Evolutionary conservation across 2,797 vertebrate species (phyloP).

Genomic region (Odontamblyopus rebecca): DNA sequence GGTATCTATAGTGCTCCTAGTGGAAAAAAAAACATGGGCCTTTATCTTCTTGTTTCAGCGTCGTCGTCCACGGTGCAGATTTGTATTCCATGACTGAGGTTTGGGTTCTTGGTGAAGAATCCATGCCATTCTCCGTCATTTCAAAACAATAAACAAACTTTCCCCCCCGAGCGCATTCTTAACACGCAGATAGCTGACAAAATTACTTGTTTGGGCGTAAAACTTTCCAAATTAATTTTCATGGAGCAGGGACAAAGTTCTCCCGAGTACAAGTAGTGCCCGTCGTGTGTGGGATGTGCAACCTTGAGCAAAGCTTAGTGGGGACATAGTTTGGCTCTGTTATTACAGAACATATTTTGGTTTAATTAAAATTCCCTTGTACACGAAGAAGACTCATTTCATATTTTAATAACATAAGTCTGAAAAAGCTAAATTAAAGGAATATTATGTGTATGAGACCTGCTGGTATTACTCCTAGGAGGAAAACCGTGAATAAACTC

Average conservation of each 20-base stretch:
- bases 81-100: conserved; percentile 15
- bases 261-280: not conserved
- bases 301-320: not conserved
- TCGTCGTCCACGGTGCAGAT: conserved; percentile 3
- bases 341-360: not conserved
- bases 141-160: conserved; percentile 56
- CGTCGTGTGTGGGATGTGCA: not conserved
- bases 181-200: conserved; percentile 7
- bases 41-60: not conserved
- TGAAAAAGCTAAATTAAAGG: not conserved
- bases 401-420: not conserved
- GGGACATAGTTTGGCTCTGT: not conserved
- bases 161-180: conserved; percentile 41
- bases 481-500: too few relatives aligned
- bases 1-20: too few relatives aligned
- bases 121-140: conserved; percentile 35
- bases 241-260: not conserved
- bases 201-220: conserved; percentile 25
- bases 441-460: too few relatives aligned
- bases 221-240: conserved; percentile 24
- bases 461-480: too few relatives aligned
- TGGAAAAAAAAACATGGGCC: not conserved
- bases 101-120: conserved; percentile 27
- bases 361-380: not conserved
- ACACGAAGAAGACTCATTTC: not conserved